These are phyloP conservation scores for Promerops cafer DNA, from an alignment of 2,113 vertebrate genomes.

Conservation along the genomic window DNA sequence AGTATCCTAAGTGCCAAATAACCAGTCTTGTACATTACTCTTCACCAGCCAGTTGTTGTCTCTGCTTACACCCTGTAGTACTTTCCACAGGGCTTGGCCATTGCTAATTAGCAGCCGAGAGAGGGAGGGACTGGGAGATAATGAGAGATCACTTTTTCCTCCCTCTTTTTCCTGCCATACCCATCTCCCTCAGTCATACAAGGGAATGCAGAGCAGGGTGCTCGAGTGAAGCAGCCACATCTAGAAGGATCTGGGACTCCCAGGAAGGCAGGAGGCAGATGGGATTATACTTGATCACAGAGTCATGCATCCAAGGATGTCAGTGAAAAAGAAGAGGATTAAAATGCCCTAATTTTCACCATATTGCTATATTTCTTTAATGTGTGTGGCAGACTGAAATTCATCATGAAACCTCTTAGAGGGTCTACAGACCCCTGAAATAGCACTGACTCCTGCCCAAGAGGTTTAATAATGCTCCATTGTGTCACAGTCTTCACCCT, in stretches of 20 bases:
- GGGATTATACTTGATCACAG: accelerated
- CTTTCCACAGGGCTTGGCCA: neutral
- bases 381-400: neutral
- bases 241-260: neutral
- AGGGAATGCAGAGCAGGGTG: neutral
- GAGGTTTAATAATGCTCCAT: neutral
- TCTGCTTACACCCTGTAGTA: neutral
- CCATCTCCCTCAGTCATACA: neutral
- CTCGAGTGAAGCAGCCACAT: neutral
- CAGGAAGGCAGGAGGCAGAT: neutral
- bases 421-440: neutral
- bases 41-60: neutral
- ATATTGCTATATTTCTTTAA: neutral
- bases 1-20: neutral
- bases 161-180: neutral
- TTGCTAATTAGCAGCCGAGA: neutral
- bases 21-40: neutral
- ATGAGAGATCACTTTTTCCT: neutral
- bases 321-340: neutral
- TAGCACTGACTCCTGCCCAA: neutral
- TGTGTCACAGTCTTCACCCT: neutral
- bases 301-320: neutral
- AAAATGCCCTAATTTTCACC: neutral
- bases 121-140: neutral
- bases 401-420: neutral